Evolutionary conservation across 1,140 invertebrate genomes (phyloP).

Genomic region (Drosophila kepulauana): DNA sequence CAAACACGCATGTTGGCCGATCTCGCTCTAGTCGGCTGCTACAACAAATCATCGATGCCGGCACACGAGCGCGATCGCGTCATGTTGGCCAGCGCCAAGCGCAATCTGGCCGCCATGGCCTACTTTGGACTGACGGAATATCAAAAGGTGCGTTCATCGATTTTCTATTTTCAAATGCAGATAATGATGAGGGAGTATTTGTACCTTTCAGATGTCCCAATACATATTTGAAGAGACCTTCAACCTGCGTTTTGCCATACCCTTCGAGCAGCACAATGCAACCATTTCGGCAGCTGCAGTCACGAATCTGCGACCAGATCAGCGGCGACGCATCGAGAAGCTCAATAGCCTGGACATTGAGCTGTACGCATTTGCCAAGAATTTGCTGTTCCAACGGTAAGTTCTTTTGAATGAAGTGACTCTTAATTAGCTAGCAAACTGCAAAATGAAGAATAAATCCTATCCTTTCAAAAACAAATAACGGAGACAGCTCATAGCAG

Average conservation of each 20-base stretch:
- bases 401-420: constrained; percentile 7
- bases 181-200: background rate
- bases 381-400: constrained; percentile 92
- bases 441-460: no score
- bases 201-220: constrained; percentile 90
- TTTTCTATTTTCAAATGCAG: background rate
- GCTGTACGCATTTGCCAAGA: constrained; percentile 96
- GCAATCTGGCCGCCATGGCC: constrained; percentile 96
- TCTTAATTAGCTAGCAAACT: background rate
- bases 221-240: constrained; percentile 99
- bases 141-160: constrained; percentile 89
- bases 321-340: constrained; percentile 91
- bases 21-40: constrained; percentile 97
- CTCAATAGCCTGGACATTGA: constrained; percentile 96
- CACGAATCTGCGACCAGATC: constrained; percentile 89
- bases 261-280: constrained; percentile 95
- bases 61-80: constrained; percentile 90
- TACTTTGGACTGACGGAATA: constrained; percentile 99
- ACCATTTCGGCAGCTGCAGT: constrained; percentile 93
- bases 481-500: no score
- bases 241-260: constrained; percentile 94
- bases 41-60: constrained; percentile 93
- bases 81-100: constrained; percentile 97
- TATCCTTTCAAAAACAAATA: background rate
- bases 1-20: constrained; percentile 99